phyloP scores from a whole-genome alignment of 1,140 invertebrate species.

The Pantala flavescens region DNA sequence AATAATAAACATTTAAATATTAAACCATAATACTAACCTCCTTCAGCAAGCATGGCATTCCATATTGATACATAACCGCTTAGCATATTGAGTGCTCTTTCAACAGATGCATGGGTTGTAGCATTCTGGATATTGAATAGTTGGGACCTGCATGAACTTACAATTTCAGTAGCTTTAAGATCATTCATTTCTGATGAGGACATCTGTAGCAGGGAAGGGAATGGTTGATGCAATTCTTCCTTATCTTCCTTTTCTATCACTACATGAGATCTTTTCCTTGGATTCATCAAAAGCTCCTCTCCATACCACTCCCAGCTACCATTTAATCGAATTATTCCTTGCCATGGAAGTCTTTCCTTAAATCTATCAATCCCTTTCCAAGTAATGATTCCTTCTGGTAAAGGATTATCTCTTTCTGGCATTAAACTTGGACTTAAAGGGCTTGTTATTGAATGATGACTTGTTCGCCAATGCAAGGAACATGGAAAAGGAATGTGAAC shows the following conservation, averaged over 20 bases:
- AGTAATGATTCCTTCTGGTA: not conserved
- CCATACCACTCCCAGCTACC: conserved; percentile 43
- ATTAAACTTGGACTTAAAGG: not conserved
- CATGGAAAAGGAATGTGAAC: conserved; percentile 39
- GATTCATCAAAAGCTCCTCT: conserved; percentile 27
- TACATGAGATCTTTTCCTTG: conserved; percentile 25
- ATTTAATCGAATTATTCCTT: conserved; percentile 36
- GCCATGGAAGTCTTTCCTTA: not conserved
- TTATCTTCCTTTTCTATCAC: conserved; percentile 28
- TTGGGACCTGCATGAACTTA: conserved; percentile 38
- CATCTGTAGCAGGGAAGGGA: conserved; percentile 33
- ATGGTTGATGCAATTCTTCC: conserved; percentile 23
- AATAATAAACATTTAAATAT: conserved; percentile 19
- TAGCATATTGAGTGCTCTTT: conserved; percentile 39
- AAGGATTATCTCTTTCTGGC: not conserved
- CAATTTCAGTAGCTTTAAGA: conserved; percentile 37
- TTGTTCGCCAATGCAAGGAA: conserved; percentile 38
- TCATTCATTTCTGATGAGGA: conserved; percentile 35
- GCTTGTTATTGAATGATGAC: conserved; percentile 28
- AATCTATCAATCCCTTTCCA: not conserved
- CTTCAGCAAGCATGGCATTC: conserved; percentile 22
- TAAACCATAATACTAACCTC: conserved; percentile 17
- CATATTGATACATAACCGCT: conserved; percentile 36
- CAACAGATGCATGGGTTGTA: conserved; percentile 43
- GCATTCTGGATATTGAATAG: conserved; percentile 49